Conservation (phyloP, 2,888 invertebrate species). For the Perithous albicinctus region DNA sequence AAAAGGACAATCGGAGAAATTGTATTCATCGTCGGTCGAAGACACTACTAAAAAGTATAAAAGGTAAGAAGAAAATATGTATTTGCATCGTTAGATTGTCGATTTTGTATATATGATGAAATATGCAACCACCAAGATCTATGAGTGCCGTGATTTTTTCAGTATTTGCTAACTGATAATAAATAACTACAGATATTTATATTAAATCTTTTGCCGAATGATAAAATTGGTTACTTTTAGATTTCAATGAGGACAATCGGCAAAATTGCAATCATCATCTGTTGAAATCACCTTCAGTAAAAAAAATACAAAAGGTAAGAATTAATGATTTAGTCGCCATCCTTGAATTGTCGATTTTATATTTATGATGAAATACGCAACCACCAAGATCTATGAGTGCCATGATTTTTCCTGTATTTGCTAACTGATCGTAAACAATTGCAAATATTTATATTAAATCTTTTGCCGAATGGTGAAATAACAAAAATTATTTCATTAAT, state of each 20-base stretch:
- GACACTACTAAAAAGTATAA: background rate
- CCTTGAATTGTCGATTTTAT: background rate
- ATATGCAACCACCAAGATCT: constrained; percentile 72
- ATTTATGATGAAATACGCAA: constrained; percentile 69
- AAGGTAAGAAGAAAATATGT: constrained; percentile 6
- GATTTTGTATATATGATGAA: constrained; percentile 65
- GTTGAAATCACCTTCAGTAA: background rate
- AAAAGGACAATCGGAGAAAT: background rate
- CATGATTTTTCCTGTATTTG: constrained; percentile 73
- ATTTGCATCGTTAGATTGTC: too few species aligned
- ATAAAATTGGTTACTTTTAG: constrained; percentile 32
- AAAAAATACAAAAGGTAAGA: constrained; percentile 28
- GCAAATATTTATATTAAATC: too few species aligned
- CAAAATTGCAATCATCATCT: background rate
- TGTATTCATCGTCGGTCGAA: too few species aligned
- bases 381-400: constrained; percentile 74
- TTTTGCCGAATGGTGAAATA: background rate
- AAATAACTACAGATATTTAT: background rate
- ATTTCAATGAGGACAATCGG: background rate
- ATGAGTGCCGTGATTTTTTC: constrained; percentile 73
- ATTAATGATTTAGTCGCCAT: too few species aligned
- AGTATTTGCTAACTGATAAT: constrained; percentile 72
- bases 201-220: background rate
- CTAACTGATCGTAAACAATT: constrained; percentile 64
- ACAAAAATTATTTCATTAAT: constrained; percentile 18